Evolutionary conservation across 2,888 invertebrate species (phyloP), one percentile per base, ranked within the genome.

Genomic region (Pteria penguin): DNA sequence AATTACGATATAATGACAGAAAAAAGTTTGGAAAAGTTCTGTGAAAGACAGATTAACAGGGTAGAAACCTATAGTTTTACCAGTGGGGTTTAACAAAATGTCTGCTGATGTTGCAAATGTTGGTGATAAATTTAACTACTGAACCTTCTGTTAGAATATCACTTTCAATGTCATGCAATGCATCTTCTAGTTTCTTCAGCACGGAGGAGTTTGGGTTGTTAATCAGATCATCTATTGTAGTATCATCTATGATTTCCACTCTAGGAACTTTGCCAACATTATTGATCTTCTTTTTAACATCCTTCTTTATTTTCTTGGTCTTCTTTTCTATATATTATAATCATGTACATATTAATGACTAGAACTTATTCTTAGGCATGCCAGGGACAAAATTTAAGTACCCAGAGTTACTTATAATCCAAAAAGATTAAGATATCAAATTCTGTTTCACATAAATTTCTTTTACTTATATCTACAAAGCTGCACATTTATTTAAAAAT

Each of bases 171-270:
- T 82, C 82, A 11, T 82, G 82, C 5, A 87, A 67, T 66, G 85
- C 82, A 33, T 82, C 79, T 63, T 85, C 84, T 2, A 85, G 80
- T 73, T 82, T 82, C 32, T 81, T 80, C 33, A 87, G 78, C 32
- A 86, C 62, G n/a, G 80, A 77, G 18, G 79, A 77, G 45, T 85
- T 83, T 33, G 85, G 80, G 54, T 85, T 81, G 33, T 82, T 79
- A 14, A 86, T 74, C 5, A 85, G 81, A 45, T 84, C 82, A 66
- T 85, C 84, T 54, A 86, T 78, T 5, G 80, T 82, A 8, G 70
- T 58, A 11, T 82, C 82, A 72, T 85, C 82, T 29, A 84, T 61
- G 36, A 78, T 60, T 22, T 73, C 62, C n/a, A 72, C 63, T 52
- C 61, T 26, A 5, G 54, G 54, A 18, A 22, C 31, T 22, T 52